Percentiles rank a stretch among this genome's conserved stretches.
phyloP scores from a whole-genome alignment of 1,140 invertebrate species.

The Stegodyphus dumicola region DNA sequence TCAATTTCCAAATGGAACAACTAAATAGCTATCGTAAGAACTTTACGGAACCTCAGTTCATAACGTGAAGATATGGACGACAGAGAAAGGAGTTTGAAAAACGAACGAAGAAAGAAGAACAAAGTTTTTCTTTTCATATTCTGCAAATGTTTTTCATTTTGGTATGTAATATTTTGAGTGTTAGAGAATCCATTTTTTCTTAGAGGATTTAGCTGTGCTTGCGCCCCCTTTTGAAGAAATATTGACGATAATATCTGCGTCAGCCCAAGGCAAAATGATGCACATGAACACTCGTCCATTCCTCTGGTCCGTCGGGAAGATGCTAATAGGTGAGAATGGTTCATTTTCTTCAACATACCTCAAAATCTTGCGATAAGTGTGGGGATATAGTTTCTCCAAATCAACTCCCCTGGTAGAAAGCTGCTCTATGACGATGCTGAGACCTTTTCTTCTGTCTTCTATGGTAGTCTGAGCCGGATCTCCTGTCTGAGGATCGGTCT shows the following conservation, averaged over 20 bases:
- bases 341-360: constrained; percentile 84
- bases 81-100: neutral
- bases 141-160: neutral
- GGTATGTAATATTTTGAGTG: neutral
- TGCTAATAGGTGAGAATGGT: constrained; percentile 87
- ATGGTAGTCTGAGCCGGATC: constrained; percentile 70
- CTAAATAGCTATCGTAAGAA: neutral
- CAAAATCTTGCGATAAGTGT: constrained; percentile 83
- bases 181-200: constrained; percentile 55
- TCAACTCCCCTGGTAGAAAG: constrained; percentile 82
- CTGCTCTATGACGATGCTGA: constrained; percentile 83
- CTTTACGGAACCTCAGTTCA: neutral
- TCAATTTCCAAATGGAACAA: constrained; percentile 34
- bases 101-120: constrained; percentile 19
- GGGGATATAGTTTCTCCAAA: constrained; percentile 80
- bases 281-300: constrained; percentile 90
- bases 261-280: constrained; percentile 89
- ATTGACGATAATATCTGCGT: constrained; percentile 71
- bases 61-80: neutral
- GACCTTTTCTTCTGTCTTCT: constrained; percentile 77
- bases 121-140: neutral
- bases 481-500: constrained; percentile 46
- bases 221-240: constrained; percentile 55
- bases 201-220: constrained; percentile 1
- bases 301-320: constrained; percentile 83